Evolutionary conservation across 2,113 vertebrate genomes (phyloP).

Genomic region (Atrichornis clamosus): DNA sequence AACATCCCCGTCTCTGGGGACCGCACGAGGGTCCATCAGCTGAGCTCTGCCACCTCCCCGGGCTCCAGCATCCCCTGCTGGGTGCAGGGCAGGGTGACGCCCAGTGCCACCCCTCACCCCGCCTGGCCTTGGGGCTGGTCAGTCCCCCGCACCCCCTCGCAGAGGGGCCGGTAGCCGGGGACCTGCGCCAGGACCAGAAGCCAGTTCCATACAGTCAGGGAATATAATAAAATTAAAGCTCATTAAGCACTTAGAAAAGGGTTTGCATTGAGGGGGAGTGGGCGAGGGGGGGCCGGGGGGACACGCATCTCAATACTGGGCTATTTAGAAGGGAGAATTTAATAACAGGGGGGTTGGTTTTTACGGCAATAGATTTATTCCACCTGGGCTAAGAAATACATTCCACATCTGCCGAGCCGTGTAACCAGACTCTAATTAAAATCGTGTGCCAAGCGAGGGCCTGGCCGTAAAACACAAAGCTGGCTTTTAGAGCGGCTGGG

Average conservation of each 20-base stretch:
- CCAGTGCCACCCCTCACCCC: not conserved
- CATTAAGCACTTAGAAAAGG: slow-evolving; percentile 51
- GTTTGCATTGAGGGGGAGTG: slow-evolving; percentile 32
- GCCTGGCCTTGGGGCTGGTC: fast-evolving
- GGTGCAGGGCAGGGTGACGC: not conserved
- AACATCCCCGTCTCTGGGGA: not conserved
- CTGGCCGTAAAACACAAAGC: slow-evolving; percentile 70
- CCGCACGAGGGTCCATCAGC: fast-evolving
- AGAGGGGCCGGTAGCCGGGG: not conserved
- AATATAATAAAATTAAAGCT: slow-evolving; percentile 33
- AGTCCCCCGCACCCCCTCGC: fast-evolving
- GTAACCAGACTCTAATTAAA: slow-evolving; percentile 82
- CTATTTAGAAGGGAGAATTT: slow-evolving; percentile 54
- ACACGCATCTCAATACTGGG: not conserved
- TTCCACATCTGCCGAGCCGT: slow-evolving; percentile 78
- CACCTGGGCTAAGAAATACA: slow-evolving; percentile 75
- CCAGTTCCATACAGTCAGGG: not conserved
- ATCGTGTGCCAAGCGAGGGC: slow-evolving; percentile 71
- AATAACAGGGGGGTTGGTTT: slow-evolving; percentile 76
- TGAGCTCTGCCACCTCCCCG: not conserved
- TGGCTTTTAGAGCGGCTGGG: slow-evolving; percentile 70
- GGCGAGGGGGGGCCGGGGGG: not conserved
- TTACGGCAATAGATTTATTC: slow-evolving; percentile 77
- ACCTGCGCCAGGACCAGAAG: not conserved
- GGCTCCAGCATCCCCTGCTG: not conserved